Evolutionary conservation across 2,113 vertebrate species (phyloP).

Genomic region (Dipodomys stephensi): DNA sequence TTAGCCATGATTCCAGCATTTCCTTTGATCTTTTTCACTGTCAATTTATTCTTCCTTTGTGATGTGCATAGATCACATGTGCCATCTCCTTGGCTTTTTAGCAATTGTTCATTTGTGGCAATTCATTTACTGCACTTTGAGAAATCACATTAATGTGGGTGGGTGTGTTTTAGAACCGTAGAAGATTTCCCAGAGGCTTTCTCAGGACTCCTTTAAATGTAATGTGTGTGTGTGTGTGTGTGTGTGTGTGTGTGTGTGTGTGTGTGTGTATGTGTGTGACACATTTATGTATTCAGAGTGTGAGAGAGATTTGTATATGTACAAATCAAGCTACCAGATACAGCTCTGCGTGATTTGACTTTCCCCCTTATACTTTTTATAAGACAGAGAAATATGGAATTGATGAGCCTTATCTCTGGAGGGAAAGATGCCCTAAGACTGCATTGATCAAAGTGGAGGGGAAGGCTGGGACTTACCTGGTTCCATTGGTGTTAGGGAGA

Average conservation of each 20-base stretch:
- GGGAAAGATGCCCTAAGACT: not conserved
- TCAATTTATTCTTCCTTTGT: constrained; percentile 56
- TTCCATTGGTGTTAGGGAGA: not conserved
- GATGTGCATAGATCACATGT: constrained; percentile 65
- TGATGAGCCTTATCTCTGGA: not conserved
- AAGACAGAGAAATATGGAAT: not conserved
- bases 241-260: not conserved
- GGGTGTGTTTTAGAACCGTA: constrained; percentile 10
- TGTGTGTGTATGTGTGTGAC: not conserved
- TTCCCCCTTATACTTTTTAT: constrained; percentile 14
- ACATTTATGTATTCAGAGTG: not conserved
- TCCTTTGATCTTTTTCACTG: constrained; percentile 70
- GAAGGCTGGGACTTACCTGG: not conserved
- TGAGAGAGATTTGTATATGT: not conserved
- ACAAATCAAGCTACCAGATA: not conserved
- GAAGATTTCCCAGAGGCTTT: not conserved
- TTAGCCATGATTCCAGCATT: constrained; percentile 65
- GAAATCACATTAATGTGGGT: constrained; percentile 60
- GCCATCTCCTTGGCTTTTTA: constrained; percentile 59
- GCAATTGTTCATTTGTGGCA: constrained; percentile 67
- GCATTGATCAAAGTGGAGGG: not conserved
- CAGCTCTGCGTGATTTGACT: not conserved
- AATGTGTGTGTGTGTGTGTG: not conserved
- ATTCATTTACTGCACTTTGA: constrained; percentile 36
- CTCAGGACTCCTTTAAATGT: constrained; percentile 1